Evolutionary conservation across 2,797 vertebrate species (phyloP), one percentile per base, ranked within the genome.

Genomic region (Ctenosaura bakeri): DNA sequence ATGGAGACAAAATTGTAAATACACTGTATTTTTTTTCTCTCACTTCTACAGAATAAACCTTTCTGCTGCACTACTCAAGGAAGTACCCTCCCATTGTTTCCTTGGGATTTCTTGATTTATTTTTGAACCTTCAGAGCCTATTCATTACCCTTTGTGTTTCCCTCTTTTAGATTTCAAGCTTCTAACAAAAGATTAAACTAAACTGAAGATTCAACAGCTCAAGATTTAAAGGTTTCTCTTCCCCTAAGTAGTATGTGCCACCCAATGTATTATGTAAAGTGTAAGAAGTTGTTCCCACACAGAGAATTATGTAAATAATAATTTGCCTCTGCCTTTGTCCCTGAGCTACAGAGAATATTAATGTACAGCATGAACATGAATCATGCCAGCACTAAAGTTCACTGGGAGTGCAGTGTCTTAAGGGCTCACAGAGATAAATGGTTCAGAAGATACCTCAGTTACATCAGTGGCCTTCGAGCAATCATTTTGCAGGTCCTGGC

Each of bases 41-140:
- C 35, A 90, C 85, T 88, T 94, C 92, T 54, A 0, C 92, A 90
- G 74, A 97, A 95, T 96, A 96, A 97, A 97, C 66, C 89, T 81
- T 92, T 89, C 92, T 88, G 83, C 76, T 85, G 87, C 86, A 90
- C 76, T 89, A 80, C 88, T 71, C 46, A 0, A 69, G n/a, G 32
- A 42, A 12, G 56, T 4, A 9, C 12, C 2, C 20, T 88, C 54
- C 35, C 3, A 73, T 89, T 88, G 29, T 91, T 90, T 81, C 69
- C 73, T 87, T 38, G n/a, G 76, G 42, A 20, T 26, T 8, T 77
- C 7, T 24, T 1, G 6, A 26, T 74, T 38, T 22, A 38, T 42
- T 88, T 10, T 90, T 50, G 66, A 64, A 42, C 42, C 89, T 32
- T 86, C 89, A 89, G 6, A 82, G 22, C 35, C 18, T 50, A 9